Evolutionary conservation across 1,140 invertebrate genomes (phyloP).

Genomic region (Drosophila virilis): DNA sequence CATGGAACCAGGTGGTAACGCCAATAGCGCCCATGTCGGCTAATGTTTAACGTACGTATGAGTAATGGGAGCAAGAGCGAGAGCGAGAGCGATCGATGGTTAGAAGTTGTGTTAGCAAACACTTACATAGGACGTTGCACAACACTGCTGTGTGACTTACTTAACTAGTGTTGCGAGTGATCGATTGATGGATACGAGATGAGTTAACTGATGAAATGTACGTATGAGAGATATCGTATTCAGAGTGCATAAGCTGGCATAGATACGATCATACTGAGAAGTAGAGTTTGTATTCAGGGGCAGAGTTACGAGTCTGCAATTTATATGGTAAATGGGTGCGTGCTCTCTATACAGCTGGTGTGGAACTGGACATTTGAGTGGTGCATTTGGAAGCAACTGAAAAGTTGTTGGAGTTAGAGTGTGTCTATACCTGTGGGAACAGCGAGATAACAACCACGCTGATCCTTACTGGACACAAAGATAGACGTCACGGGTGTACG

Average conservation of each 20-base stretch:
- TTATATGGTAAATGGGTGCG: conserved; percentile 4
- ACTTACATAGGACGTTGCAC: conserved; percentile 25
- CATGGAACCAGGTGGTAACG: conserved; percentile 83
- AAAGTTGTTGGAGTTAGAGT: conserved; percentile 14
- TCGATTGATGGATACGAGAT: conserved; percentile 18
- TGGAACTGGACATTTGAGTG: conserved; percentile 25
- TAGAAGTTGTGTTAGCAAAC: conserved; percentile 24
- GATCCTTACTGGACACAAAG: conserved; percentile 87
- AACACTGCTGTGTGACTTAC: conserved; percentile 20
- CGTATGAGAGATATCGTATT: background rate
- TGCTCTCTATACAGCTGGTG: conserved; percentile 38
- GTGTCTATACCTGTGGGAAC: conserved; percentile 87
- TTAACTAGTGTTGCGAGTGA: conserved; percentile 16
- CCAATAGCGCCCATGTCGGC: conserved; percentile 74
- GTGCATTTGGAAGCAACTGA: conserved; percentile 38
- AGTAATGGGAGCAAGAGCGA: conserved; percentile 16
- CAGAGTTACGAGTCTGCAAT: conserved; percentile 5
- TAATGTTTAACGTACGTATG: conserved; percentile 26
- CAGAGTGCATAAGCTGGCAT: conserved; percentile 24
- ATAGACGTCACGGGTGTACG: conserved; percentile 85
- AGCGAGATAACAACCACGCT: conserved; percentile 90
- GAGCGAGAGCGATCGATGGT: conserved; percentile 41
- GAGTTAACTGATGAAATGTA: conserved; percentile 1
- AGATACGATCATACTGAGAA: conserved; percentile 8
- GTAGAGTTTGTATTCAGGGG: background rate